A percentile compares a stretch with the other conserved stretches of the same genome.
These are phyloP conservation scores for Emydura subglobosa DNA, from an alignment of 2,113 vertebrate species.

Conservation along the genomic window DNA sequence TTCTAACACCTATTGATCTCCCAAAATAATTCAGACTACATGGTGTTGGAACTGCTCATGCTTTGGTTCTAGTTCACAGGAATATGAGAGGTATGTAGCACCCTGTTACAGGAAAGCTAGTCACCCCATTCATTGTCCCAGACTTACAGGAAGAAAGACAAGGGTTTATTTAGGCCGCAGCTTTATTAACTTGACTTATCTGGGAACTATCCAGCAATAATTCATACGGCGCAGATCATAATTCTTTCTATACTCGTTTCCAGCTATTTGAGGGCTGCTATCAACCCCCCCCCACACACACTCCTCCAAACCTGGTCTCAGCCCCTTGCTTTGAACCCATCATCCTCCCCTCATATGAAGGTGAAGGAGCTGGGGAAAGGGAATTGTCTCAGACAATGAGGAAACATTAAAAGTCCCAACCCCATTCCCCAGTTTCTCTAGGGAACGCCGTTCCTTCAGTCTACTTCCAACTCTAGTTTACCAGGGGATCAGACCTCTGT, in stretches of 20 bases:
- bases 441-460: background rate
- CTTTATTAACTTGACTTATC: background rate
- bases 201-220: background rate
- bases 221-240: background rate
- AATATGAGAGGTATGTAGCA: background rate
- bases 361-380: background rate
- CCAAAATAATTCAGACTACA: background rate
- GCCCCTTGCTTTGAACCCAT: no score
- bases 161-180: background rate
- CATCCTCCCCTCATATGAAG: background rate
- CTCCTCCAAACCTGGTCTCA: no score
- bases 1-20: background rate
- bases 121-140: background rate
- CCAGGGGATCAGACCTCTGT: background rate
- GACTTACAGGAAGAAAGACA: background rate
- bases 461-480: background rate
- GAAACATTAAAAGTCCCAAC: background rate
- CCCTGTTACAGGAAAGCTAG: background rate
- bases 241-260: background rate
- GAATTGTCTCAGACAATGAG: no score
- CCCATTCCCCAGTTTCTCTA: background rate
- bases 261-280: background rate
- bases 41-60: background rate
- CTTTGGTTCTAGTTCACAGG: background rate
- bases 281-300: no score